Base-by-base conservation (phyloP, 1,140 invertebrate genomes). In the Diorhabda carinulata region DNA sequence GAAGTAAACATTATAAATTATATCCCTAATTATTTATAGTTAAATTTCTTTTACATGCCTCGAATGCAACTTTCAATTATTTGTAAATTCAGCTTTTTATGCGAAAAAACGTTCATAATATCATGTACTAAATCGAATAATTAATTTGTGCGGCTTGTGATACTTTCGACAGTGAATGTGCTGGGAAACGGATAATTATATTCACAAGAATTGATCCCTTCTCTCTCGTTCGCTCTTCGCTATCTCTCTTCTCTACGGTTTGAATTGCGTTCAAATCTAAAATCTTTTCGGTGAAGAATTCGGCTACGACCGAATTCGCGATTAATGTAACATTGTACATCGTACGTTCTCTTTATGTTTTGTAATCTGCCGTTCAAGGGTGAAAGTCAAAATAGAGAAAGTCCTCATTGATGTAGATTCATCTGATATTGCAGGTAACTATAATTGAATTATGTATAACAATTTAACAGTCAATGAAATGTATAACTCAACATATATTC, bases 261-360 rank as follows among this genome's bases (percentile, higher is more conserved):
- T 52, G 6, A 52, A 52, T 52, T 52, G 47, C 47, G n/a, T 52
- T n/a, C n/a, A 52, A 52, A 52, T 52, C 47, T 52, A 6, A 52
- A 52, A 52, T 52, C 47, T 52, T 52, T 52, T 52, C 47, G 47
- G 47, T n/a, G 47, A 52, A n/a, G 47, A 52, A 52, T 52, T 52
- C 4, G 47, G 47, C n/a, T 52, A 52, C 47, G 47, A n/a, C 6
- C 47, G 47, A 52, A 52, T 52, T n/a, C 47, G 47, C 47, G 47
- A 52, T 52, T 52, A 52, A 8, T 52, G 47, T 52, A 52, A 52
- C 47, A 52, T 52, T 52, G 47, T 52, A 52, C 47, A 52, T 52
- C 47, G 6, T 52, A 52, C 47, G 47, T 52, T 52, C 47, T 52
- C 47, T 52, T 52, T 52, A 52, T 52, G n/a, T 52, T 52, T 52